phyloP scores from a whole-genome alignment of 1,140 invertebrate species.

The Leptinotarsa undecemlineata region DNA sequence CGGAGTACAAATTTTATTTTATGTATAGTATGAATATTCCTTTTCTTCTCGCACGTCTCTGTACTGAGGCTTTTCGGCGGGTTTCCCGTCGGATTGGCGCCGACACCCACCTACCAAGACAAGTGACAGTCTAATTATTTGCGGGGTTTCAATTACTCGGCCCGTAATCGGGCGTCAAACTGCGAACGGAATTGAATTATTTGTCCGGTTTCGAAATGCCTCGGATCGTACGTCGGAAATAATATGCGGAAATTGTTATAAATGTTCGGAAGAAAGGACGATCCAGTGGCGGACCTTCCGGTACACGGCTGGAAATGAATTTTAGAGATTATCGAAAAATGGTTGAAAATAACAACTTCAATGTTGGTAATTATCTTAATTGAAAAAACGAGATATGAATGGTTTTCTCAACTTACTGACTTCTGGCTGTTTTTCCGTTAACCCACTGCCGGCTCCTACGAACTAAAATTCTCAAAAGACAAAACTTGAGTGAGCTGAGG shows the following conservation, averaged over 20 bases:
- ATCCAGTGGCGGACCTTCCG: background rate
- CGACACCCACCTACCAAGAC: constrained; percentile 7
- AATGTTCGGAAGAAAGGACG: background rate
- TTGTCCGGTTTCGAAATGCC: background rate
- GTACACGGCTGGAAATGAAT: no score
- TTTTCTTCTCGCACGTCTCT: background rate
- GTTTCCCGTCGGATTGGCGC: background rate
- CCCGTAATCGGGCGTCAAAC: constrained; percentile 7
- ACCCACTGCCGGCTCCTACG: no score
- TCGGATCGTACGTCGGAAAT: constrained; percentile 4
- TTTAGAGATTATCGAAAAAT: no score
- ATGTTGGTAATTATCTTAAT: no score
- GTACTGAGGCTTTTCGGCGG: background rate
- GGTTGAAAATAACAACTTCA: no score
- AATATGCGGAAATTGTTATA: constrained; percentile 8
- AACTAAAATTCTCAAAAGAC: no score
- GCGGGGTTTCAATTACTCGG: constrained; percentile 1
- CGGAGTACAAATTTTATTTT: no score
- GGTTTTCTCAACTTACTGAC: no score
- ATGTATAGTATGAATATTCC: no score
- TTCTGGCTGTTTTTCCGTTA: no score
- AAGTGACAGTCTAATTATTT: constrained; percentile 8
- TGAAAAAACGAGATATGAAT: no score
- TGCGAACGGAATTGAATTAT: background rate
- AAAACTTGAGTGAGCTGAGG: no score